Evolutionary conservation across 2,797 vertebrate genomes (phyloP).

Genomic region (Microchirus variegatus): DNA sequence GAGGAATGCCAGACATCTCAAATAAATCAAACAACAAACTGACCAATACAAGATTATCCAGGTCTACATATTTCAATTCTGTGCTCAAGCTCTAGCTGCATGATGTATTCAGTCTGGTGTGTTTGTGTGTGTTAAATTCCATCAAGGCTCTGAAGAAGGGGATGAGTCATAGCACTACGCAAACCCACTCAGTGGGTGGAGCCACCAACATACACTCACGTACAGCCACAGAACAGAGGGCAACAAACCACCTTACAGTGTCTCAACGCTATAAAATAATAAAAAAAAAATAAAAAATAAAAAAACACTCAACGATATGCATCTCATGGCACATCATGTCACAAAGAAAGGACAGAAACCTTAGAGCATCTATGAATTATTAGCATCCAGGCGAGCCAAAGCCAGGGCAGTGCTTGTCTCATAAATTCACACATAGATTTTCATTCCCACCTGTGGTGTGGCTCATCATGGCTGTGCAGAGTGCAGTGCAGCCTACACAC

Average conservation of each 20-base stretch:
- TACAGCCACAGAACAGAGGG: slow-evolving; percentile 62
- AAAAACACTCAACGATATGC: neutral
- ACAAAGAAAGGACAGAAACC: slow-evolving; percentile 13
- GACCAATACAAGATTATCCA: slow-evolving; percentile 25
- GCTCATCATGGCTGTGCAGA: slow-evolving; percentile 66
- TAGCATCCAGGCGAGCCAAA: slow-evolving; percentile 38
- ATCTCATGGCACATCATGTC: slow-evolving; percentile 6
- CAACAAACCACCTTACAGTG: slow-evolving; percentile 46
- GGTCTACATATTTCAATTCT: slow-evolving; percentile 50
- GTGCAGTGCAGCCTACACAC: slow-evolving; percentile 67
- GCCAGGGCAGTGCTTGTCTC: slow-evolving; percentile 59
- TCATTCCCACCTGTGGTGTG: slow-evolving; percentile 75
- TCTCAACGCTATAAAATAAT: slow-evolving; percentile 4
- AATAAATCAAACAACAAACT: slow-evolving; percentile 20
- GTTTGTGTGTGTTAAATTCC: slow-evolving; percentile 78
- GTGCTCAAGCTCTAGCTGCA: slow-evolving; percentile 42
- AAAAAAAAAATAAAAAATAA: slow-evolving; percentile 18
- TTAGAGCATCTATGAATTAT: slow-evolving; percentile 26
- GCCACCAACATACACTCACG: slow-evolving; percentile 68
- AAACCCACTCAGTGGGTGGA: slow-evolving; percentile 81
- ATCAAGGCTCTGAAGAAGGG: slow-evolving; percentile 75
- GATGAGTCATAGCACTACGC: slow-evolving; percentile 80
- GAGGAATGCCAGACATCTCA: slow-evolving; percentile 19
- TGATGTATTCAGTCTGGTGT: slow-evolving; percentile 69
- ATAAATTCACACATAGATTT: slow-evolving; percentile 73